Evolutionary conservation across 2,797 vertebrate genomes (phyloP).

Genomic region (Malacoraja senta): DNA sequence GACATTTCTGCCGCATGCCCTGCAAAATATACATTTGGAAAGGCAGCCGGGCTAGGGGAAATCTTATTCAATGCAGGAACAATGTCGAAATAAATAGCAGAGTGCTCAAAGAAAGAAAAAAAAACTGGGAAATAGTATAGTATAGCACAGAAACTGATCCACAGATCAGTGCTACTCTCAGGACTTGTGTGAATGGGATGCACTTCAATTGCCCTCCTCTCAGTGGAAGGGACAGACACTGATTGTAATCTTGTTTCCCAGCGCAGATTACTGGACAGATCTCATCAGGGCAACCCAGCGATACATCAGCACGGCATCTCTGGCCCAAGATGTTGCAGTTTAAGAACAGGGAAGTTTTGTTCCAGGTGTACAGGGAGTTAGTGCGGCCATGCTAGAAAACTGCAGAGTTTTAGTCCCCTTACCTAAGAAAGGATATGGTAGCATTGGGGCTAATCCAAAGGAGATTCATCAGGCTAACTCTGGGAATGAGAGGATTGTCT

Average conservation of each 20-base stretch:
- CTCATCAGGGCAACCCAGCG: not conserved
- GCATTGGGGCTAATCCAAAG: too few species aligned
- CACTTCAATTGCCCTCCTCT: not conserved
- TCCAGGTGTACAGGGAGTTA: too few species aligned
- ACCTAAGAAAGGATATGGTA: too few species aligned
- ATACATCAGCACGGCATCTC: too few species aligned
- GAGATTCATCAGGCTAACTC: too few species aligned
- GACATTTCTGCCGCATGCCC: not conserved
- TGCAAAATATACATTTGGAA: not conserved
- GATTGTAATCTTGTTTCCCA: not conserved
- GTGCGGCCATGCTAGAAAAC: too few species aligned
- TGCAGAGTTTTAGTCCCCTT: too few species aligned
- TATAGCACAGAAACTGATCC: not conserved
- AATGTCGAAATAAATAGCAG: not conserved
- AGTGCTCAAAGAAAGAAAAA: not conserved
- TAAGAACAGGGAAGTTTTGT: too few species aligned
- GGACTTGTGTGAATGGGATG: not conserved
- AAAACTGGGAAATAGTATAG: not conserved
- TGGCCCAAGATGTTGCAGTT: too few species aligned
- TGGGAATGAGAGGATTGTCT: too few species aligned
- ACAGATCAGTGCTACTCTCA: too few species aligned
- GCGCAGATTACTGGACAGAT: not conserved
- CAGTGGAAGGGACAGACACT: too few species aligned
- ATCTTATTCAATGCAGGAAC: not conserved
- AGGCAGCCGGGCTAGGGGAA: not conserved